Base-by-base conservation (phyloP, 2,113 vertebrate genomes). In the Circaetus cinerascens region DNA sequence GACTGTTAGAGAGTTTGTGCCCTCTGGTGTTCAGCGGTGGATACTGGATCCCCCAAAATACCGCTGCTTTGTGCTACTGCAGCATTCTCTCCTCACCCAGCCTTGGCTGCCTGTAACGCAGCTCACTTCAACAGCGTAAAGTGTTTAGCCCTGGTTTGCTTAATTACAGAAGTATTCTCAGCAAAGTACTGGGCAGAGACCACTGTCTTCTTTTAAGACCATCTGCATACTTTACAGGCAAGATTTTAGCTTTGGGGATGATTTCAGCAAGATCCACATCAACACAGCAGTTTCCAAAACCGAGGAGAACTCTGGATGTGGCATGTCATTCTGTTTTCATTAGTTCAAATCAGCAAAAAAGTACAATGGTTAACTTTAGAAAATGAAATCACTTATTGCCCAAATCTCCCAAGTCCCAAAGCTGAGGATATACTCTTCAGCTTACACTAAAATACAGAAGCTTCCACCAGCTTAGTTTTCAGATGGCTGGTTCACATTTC, bases 1-100 rank as follows among this genome's bases (percentile, higher is more conserved):
- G 11, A 17, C 95, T 84, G n/a, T 48, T 29, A 7, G 94, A 89
- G 94, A 91, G 41, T 93, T 87, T 95, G 94, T 94, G 97, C 96
- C 97, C 96, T 95, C 97, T 97, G 89, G 51, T 90, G 96, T 95
- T 97, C 88, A 40, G 63, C 22, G 6, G 20, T 14, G 57, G 45
- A 25, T 55, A 48, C 14, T 41, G 84, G 92, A 46, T 29, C 30
- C 79, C 69, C 22, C 1, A 56, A 46, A 14, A 15, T 11, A 26
- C 72, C 6, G 2, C 11, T 9, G 60, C 40, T 45, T n/a, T 21
- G 30, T 3, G 32, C 45, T 15, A 1, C 51, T 21, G 15, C 71
- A 43, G 62, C 71, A 30, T 15, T 30, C 32, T 26, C 75, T 59
- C n/a, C 19, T 55, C 56, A 1, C 41, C 55, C 4, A 83, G 41